Percentiles rank a stretch among this genome's conserved stretches.
Evolutionary conservation across 2,888 invertebrate species (phyloP).

Genomic region (Chymomyza procnemis): DNA sequence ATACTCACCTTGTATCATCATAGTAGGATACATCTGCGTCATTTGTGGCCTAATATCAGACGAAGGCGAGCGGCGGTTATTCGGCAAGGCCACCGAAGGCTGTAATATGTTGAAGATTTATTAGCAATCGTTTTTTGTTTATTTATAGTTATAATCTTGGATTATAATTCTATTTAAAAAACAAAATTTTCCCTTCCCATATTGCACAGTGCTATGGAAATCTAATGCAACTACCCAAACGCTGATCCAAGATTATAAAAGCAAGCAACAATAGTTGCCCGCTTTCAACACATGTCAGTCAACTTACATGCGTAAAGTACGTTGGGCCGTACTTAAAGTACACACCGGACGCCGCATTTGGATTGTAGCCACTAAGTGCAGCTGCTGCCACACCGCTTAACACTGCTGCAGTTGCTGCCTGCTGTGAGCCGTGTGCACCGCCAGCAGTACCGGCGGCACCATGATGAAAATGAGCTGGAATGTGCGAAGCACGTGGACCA

Average conservation of each 20-base stretch:
- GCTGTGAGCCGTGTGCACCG: conserved; percentile 55
- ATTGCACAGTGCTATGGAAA: no score
- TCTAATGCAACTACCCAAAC: not conserved
- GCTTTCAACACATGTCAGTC: not conserved
- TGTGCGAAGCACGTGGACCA: conserved; percentile 68
- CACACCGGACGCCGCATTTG: conserved; percentile 77
- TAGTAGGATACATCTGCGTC: conserved; percentile 78
- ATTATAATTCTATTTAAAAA: no score
- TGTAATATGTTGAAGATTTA: conserved; percentile 30
- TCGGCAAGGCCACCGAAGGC: conserved; percentile 78
- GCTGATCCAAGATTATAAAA: no score
- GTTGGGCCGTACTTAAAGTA: conserved; percentile 79
- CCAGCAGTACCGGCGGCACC: conserved; percentile 66
- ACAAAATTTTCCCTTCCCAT: no score
- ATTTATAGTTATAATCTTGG: no score
- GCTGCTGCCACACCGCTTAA: conserved; percentile 66
- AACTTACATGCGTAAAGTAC: conserved; percentile 78
- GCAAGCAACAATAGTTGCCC: not conserved
- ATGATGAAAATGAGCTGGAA: conserved; percentile 75
- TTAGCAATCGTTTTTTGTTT: not conserved
- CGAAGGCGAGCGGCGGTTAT: conserved; percentile 78
- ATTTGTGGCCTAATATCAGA: conserved; percentile 77
- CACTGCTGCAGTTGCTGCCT: conserved; percentile 63
- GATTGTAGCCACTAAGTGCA: conserved; percentile 80
- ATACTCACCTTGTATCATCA: conserved; percentile 78